Evolutionary conservation across 2,888 invertebrate species (phyloP).

Genomic region (Thereva nobilitata): DNA sequence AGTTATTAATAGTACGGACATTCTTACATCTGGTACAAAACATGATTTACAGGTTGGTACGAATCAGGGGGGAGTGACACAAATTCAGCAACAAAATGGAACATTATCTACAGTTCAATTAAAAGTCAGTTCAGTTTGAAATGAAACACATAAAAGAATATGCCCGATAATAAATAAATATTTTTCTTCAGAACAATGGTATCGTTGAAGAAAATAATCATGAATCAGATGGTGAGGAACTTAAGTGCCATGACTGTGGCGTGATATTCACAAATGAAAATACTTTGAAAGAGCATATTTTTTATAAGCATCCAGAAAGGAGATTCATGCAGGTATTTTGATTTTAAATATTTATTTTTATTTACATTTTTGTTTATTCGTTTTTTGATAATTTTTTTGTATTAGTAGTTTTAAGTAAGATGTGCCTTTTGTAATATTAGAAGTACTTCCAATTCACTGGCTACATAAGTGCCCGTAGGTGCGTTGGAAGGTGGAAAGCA

Average conservation of each 20-base stretch:
- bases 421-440: no score
- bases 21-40: constrained; percentile 1
- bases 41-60: not conserved
- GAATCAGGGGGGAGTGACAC: not conserved
- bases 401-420: constrained; percentile 28
- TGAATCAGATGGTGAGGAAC: constrained; percentile 43
- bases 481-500: no score
- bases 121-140: constrained; percentile 18
- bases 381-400: not conserved
- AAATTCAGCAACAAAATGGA: constrained; percentile 8
- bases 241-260: constrained; percentile 46
- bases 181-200: constrained; percentile 22
- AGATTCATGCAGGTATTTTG: constrained; percentile 46
- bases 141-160: constrained; percentile 5
- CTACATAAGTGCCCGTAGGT: no score
- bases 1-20: constrained; percentile 12
- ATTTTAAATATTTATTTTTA: not conserved
- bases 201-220: constrained; percentile 34
- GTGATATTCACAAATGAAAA: constrained; percentile 45
- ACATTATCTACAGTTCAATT: constrained; percentile 12
- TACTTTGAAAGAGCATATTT: constrained; percentile 45
- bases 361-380: not conserved
- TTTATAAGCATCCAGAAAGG: constrained; percentile 46
- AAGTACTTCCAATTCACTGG: no score
- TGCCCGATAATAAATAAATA: constrained; percentile 6